Evolutionary conservation across 1,140 invertebrate species (phyloP).

Genomic region (Matsumurasca onukii): DNA sequence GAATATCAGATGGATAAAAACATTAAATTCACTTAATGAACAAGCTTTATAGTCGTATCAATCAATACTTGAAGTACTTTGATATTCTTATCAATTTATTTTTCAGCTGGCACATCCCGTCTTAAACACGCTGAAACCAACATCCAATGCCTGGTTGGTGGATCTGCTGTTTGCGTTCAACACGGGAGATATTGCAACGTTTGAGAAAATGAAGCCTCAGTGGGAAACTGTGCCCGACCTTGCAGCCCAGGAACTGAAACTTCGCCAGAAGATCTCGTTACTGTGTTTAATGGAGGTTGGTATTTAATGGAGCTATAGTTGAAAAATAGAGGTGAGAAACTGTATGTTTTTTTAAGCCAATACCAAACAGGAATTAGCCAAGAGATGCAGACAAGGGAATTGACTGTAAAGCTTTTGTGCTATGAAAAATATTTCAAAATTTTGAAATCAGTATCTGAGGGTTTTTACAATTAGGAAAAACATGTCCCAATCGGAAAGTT

Average conservation of each 20-base stretch:
- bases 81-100: background rate
- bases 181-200: constrained; percentile 81
- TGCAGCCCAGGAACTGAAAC: constrained; percentile 75
- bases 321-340: no score
- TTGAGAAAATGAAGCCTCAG: constrained; percentile 77
- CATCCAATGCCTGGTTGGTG: constrained; percentile 85
- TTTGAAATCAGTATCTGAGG: background rate
- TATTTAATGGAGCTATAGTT: no score
- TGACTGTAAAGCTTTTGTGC: no score
- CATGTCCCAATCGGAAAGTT: no score
- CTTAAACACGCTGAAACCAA: constrained; percentile 78
- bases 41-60: no score
- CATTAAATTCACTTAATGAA: no score
- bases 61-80: background rate
- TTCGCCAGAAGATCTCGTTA: constrained; percentile 91
- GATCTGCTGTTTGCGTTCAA: constrained; percentile 93
- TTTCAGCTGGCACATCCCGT: constrained; percentile 89
- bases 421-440: no score
- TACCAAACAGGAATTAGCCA: no score
- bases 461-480: no score
- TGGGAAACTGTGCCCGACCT: constrained; percentile 88
- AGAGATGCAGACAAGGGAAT: no score
- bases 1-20: no score
- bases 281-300: constrained; percentile 94
- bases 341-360: no score